Percentiles rank a stretch among this genome's conserved stretches.
phyloP scores from a whole-genome alignment of 2,797 vertebrate genomes.

The Tenualosa ilisha region DNA sequence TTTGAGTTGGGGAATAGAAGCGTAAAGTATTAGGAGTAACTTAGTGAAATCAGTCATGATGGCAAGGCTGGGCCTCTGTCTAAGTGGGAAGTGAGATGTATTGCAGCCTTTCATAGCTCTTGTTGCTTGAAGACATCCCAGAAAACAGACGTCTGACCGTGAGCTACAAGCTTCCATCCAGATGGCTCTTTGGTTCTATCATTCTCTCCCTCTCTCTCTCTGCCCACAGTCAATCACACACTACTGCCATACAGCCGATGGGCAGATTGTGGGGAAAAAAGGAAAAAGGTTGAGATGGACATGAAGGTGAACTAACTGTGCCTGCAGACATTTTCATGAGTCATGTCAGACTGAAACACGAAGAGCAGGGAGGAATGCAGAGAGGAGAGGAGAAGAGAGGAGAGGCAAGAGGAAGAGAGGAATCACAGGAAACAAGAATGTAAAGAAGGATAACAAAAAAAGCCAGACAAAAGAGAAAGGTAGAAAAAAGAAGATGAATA shows the following conservation, averaged over 20 bases:
- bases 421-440: neutral
- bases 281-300: constrained; percentile 30
- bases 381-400: neutral
- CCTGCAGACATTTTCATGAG: neutral
- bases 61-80: neutral
- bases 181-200: constrained; percentile 17
- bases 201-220: neutral
- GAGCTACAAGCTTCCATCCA: constrained; percentile 30
- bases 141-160: constrained; percentile 33
- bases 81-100: neutral
- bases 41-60: neutral
- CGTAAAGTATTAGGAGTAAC: neutral
- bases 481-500: neutral
- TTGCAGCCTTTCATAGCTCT: constrained; percentile 9
- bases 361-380: neutral
- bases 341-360: neutral
- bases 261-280: constrained; percentile 19
- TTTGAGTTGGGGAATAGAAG: neutral
- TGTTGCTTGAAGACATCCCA: constrained; percentile 24
- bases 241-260: constrained; percentile 26
- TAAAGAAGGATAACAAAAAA: neutral
- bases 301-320: constrained; percentile 23
- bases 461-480: neutral
- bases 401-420: neutral
- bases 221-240: constrained; percentile 29